Conservation (phyloP, 2,888 invertebrate species). For the Agrenia bidenticulata region DNA sequence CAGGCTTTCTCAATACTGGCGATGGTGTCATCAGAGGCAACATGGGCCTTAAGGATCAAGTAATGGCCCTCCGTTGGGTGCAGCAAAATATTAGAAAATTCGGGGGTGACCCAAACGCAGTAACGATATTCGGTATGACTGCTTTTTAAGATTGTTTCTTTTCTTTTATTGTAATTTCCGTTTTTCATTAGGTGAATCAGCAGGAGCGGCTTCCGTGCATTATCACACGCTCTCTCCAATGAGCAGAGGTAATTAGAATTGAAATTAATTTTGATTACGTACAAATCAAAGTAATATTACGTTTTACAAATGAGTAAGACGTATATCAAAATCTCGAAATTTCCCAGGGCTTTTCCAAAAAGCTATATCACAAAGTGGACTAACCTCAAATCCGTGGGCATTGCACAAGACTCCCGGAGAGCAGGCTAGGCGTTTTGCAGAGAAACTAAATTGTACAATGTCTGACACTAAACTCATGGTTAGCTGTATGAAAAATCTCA, state of each 20-base stretch:
- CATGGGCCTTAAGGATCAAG: slow-evolving; percentile 32
- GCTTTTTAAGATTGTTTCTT: too few relatives aligned
- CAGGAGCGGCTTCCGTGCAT: slow-evolving; percentile 30
- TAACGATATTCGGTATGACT: slow-evolving; percentile 32
- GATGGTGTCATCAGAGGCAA: slow-evolving; percentile 35
- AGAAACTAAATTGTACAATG: slow-evolving; percentile 35
- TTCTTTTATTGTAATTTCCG: too few relatives aligned
- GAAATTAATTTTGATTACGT: too few relatives aligned
- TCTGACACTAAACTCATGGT: slow-evolving; percentile 26
- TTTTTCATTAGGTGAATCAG: slow-evolving; percentile 9
- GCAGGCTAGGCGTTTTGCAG: slow-evolving; percentile 38
- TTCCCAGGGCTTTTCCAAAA: slow-evolving; percentile 34
- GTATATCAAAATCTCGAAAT: too few relatives aligned
- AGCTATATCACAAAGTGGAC: slow-evolving; percentile 40
- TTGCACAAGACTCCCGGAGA: slow-evolving; percentile 22
- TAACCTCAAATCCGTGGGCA: slow-evolving; percentile 39
- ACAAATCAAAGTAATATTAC: too few relatives aligned
- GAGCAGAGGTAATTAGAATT: slow-evolving; percentile 27
- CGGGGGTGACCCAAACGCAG: slow-evolving; percentile 25
- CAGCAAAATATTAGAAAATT: slow-evolving; percentile 30
- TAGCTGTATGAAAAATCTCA: slow-evolving; percentile 32
- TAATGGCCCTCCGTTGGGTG: slow-evolving; percentile 27
- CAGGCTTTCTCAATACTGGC: slow-evolving; percentile 39
- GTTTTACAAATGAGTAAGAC: too few relatives aligned
- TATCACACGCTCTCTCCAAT: slow-evolving; percentile 33